Evolutionary conservation across 2,888 invertebrate species (phyloP).

Genomic region (Leptothorax acervorum): DNA sequence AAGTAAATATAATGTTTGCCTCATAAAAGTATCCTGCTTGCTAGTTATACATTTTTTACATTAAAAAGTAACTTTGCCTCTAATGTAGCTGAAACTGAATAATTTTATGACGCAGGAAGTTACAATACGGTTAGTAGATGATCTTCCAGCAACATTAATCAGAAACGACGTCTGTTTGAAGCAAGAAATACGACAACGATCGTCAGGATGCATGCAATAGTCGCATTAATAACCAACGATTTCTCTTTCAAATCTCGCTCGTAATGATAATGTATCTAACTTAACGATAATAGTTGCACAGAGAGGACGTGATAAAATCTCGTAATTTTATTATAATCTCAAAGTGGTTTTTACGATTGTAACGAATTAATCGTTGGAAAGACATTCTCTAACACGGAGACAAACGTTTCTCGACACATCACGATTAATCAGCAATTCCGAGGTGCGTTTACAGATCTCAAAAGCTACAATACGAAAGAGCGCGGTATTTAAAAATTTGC

Average conservation of each 20-base stretch:
- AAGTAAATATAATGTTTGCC: neutral
- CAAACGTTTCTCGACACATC: neutral
- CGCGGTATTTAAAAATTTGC: slow-evolving; percentile 9
- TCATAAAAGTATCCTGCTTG: neutral
- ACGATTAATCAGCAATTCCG: neutral
- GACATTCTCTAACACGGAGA: neutral
- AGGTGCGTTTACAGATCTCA: neutral
- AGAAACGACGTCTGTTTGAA: slow-evolving; percentile 47
- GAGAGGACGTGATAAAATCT: neutral
- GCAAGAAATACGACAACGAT: slow-evolving; percentile 41
- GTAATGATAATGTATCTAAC: slow-evolving; percentile 33
- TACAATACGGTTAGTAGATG: slow-evolving; percentile 20
- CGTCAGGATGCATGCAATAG: slow-evolving; percentile 48
- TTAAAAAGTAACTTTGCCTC: neutral
- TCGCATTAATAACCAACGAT: slow-evolving; percentile 55
- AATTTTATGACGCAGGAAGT: slow-evolving; percentile 2
- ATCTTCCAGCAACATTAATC: slow-evolving; percentile 49
- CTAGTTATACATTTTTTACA: neutral
- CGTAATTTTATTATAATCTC: neutral
- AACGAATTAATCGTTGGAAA: neutral
- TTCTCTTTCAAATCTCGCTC: slow-evolving; percentile 43
- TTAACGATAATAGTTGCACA: neutral
- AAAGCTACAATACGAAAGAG: neutral
- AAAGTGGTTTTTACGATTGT: neutral
- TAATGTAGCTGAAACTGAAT: slow-evolving; percentile 3